Evolutionary conservation across 2,797 vertebrate genomes (phyloP), one percentile per base, ranked within the genome.

Genomic region (Urophycis tenuis): DNA sequence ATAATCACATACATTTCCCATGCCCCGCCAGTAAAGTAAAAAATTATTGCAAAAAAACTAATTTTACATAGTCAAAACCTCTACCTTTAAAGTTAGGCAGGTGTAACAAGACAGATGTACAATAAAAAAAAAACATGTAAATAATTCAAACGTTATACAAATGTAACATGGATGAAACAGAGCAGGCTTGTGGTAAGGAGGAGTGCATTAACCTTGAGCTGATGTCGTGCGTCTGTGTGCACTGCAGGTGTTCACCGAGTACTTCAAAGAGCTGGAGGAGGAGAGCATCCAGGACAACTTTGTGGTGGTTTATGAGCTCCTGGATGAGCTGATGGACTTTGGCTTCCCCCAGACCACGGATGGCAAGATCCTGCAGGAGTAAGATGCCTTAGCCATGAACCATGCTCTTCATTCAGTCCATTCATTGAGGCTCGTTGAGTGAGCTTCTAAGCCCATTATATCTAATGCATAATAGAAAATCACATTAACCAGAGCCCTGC

Each of bases 281-380:
- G 96, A 97, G 81, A 98, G 96, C 80, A 94, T 97, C 78, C 93
- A 97, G 15, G 97, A 98, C 84, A 98, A 98, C 86, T 98, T 98
- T 78, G 97, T 98, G 81, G 94, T 97, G 0, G 92, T 98, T 69
- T 97, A 98, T 0, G 97, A 98, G 89, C 92, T 98, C 36, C 89
- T 98, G 85, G 97, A 98, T 1, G 96, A 98, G 82, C 93, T 97
- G 79, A 98, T 98, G 97, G 97, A 98, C 80, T 98, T 98, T 1
- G 97, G 97, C n/a, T 98, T 97, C 84, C 97, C 97, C 0, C 97
- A 98, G 89, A 97, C 96, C 8, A 98, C 96, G 0, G 97, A 98
- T 88, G 96, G 96, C 94, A 97, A 96, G 81, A 97, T 98, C 86
- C 90, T 98, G 11, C 97, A 97, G 84, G 97, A 98, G 97, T 98